These are phyloP conservation scores for Plectropomus leopardus DNA, from an alignment of 2,113 vertebrate genomes.

Conservation along the genomic window DNA sequence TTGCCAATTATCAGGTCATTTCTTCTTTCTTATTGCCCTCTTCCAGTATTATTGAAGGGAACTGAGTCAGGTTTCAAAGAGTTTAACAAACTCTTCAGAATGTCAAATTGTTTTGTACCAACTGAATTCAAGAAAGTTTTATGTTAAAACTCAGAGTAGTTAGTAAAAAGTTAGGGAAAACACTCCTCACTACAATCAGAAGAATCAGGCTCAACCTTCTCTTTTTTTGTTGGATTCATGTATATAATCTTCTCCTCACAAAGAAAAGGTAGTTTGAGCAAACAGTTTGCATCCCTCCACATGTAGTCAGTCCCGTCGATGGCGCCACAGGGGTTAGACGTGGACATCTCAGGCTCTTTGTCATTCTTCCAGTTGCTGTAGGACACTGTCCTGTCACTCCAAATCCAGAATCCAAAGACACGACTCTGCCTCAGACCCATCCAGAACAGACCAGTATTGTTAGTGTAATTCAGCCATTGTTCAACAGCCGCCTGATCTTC, in stretches of 20 bases:
- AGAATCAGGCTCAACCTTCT: too few relatives aligned
- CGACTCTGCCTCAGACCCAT: slow-evolving; percentile 76
- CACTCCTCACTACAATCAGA: too few relatives aligned
- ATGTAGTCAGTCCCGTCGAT: accelerated
- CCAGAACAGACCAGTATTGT: slow-evolving; percentile 33
- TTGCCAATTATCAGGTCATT: too few relatives aligned
- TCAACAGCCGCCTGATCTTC: slow-evolving; percentile 5
- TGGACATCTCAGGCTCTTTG: background rate
- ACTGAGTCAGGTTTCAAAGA: too few relatives aligned
- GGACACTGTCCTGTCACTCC: slow-evolving; percentile 47
- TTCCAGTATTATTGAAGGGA: too few relatives aligned
- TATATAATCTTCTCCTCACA: slow-evolving; percentile 62
- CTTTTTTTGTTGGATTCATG: too few relatives aligned
- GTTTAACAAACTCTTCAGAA: too few relatives aligned
- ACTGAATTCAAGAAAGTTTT: background rate
- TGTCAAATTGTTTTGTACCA: background rate
- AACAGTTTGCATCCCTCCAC: slow-evolving; percentile 70
- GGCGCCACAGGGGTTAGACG: slow-evolving; percentile 63
- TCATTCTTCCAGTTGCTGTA: slow-evolving; percentile 56
- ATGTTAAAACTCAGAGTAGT: background rate
- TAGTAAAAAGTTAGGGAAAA: background rate
- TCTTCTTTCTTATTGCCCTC: too few relatives aligned
- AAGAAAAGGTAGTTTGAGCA: background rate
- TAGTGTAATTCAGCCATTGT: accelerated
- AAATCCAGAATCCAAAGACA: slow-evolving; percentile 80